Evolutionary conservation across 37 sponge, comb jelly and placozoan genomes (phyloP), one percentile per base, ranked within the genome.

Genomic region (Geodia barretti): DNA sequence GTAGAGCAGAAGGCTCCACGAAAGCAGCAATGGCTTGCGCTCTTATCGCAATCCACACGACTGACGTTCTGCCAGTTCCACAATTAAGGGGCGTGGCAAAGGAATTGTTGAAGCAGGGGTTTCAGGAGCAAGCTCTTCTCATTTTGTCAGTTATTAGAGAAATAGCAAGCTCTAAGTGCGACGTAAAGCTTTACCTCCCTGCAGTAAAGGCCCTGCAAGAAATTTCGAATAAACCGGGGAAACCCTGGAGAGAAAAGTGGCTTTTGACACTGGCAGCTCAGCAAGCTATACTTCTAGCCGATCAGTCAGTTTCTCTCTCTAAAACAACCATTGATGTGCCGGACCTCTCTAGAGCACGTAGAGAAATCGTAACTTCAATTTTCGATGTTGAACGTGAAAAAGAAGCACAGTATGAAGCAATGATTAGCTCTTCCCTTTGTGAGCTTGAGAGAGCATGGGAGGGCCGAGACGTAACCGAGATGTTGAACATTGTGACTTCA

Each of bases 81-180:
- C 54, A 47, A 17, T 47, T 47, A 14, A 47, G 7, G 54, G 14
- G 14, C 14, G 14, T 47, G 54, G 54, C 54, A 47, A 47, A 47
- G 54, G 54, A 47, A 47, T 14, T 47, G 14, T 17, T 47, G 11
- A 47, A 14, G 7, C 54, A 47, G 54, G 54, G 33, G 8, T 31
- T 66, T 66, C 68, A 66, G 68, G 33, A 66, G 68, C 68, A 26
- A 66, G 32, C 8, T 9, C 68, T 66, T 9, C 19, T 66, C 20
- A 26, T 66, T 66, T 8, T 66, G 30, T 26, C 33, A 32, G 19
- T 66, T 66, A 5, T 66, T 5, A 17, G 5, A 5, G 38, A 26
- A 38, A 17, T 17, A 47, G 54, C 54, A 47, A 14, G 14, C 54
- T 47, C 14, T 17, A 47, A 47, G 7, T 7, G 14, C 14, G 14